Evolutionary conservation across 2,113 vertebrate genomes (phyloP).

Genomic region (Pterophyllum scalare): DNA sequence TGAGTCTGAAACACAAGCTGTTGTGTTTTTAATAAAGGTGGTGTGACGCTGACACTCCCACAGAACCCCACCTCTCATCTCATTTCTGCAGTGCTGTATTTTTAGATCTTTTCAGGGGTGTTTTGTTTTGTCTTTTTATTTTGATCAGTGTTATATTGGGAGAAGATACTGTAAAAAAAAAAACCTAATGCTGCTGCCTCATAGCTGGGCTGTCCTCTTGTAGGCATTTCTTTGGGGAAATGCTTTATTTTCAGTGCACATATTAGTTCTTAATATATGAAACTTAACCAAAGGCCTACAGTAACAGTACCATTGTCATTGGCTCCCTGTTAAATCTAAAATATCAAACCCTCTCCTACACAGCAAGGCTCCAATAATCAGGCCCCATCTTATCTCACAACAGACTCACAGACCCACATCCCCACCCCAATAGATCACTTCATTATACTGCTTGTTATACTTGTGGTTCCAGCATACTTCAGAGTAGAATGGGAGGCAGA

Average conservation of each 20-base stretch:
- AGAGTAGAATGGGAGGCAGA: too few relatives aligned
- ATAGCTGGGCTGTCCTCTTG: not conserved
- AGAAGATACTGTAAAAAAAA: not conserved
- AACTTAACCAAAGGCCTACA: too few relatives aligned
- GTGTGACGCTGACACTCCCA: not conserved
- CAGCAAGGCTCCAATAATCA: too few relatives aligned
- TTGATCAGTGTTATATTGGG: not conserved
- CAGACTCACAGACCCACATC: too few relatives aligned
- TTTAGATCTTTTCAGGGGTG: constrained; percentile 17
- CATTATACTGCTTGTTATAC: too few relatives aligned
- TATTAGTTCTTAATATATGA: not conserved
- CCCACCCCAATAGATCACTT: too few relatives aligned
- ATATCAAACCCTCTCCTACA: too few relatives aligned
- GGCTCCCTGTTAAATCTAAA: too few relatives aligned
- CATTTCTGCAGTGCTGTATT: constrained; percentile 1
- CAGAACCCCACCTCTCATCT: not conserved
- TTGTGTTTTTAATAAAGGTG: constrained; percentile 14
- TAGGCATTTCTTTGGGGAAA: not conserved
- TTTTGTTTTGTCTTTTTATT: not conserved
- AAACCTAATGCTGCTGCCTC: not conserved
- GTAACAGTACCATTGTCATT: too few relatives aligned
- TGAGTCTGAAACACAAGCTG: not conserved
- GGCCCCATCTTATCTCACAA: too few relatives aligned
- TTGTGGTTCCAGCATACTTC: too few relatives aligned
- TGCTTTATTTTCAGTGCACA: not conserved